A percentile compares a stretch with the other conserved stretches of the same genome.
phyloP scores from a whole-genome alignment of 2,888 invertebrate genomes.

The Macrosoma leucophasiata region DNA sequence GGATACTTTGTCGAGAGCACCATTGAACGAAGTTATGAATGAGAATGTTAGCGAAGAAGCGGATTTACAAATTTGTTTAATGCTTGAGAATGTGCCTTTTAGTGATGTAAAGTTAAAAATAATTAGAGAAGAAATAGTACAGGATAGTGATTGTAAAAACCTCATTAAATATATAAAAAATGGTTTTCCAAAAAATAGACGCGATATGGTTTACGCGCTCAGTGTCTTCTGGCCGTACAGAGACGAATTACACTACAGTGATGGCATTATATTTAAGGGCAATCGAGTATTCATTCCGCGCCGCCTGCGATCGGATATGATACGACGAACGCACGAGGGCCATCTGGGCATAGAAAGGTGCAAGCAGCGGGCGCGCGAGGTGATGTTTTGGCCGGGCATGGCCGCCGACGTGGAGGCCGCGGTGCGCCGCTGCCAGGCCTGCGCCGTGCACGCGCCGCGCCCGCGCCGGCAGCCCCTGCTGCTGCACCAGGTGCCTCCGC shows the following conservation, averaged over 20 bases:
- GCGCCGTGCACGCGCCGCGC: conserved; percentile 13
- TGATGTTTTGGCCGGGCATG: conserved; percentile 33
- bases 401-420: conserved; percentile 23
- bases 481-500: conserved; percentile 5
- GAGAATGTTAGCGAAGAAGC: conserved; percentile 17
- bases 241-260: conserved; percentile 17
- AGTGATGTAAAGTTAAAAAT: conserved; percentile 15
- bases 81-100: conserved; percentile 20
- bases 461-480: conserved; percentile 12
- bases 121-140: conserved; percentile 12
- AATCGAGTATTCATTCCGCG: conserved; percentile 27
- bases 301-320: conserved; percentile 22
- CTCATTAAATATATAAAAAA: conserved; percentile 19
- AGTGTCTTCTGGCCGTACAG: conserved; percentile 14
- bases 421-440: conserved; percentile 24
- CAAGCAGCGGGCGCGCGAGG: conserved; percentile 29
- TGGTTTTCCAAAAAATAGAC: conserved; percentile 28
- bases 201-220: conserved; percentile 8
- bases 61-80: conserved; percentile 16
- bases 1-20: conserved; percentile 27
- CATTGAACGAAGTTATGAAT: conserved; percentile 17
- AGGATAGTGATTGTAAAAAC: conserved; percentile 15
- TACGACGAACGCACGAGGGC: conserved; percentile 28
- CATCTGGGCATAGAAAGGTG: conserved; percentile 31
- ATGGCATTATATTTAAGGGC: conserved; percentile 26